A percentile compares a stretch with the other conserved stretches of the same genome.
Evolutionary conservation across 2,113 vertebrate genomes (phyloP).

Genomic region (Nycticryphes semicollaris): DNA sequence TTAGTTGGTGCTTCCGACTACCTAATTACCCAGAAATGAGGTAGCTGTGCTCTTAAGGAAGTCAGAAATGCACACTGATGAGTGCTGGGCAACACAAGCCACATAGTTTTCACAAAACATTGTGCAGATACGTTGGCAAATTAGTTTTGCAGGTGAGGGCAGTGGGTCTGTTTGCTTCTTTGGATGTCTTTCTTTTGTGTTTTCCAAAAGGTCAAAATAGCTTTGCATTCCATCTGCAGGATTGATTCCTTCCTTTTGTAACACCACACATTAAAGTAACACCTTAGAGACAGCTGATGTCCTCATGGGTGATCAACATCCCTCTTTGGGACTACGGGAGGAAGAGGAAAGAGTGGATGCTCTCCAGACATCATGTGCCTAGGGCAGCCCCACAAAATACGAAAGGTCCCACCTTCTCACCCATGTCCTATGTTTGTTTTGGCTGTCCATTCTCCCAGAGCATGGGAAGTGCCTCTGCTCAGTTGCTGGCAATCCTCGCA

Average conservation of each 20-base stretch:
- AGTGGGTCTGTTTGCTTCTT: background rate
- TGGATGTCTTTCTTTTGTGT: background rate
- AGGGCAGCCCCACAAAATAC: background rate
- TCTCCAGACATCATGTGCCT: background rate
- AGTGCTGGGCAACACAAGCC: background rate
- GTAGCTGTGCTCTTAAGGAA: background rate
- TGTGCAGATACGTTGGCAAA: background rate
- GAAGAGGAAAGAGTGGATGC: background rate
- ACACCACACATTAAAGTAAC: background rate
- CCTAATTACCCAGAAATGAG: conserved; percentile 32
- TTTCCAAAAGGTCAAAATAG: background rate
- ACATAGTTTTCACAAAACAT: background rate
- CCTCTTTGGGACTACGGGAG: background rate
- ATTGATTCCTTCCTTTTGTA: background rate
- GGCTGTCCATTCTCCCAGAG: background rate
- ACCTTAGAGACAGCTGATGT: background rate
- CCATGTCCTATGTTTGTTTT: fast-evolving
- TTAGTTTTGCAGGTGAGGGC: background rate
- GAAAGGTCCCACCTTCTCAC: background rate
- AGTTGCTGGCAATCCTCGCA: background rate
- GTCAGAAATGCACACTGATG: background rate
- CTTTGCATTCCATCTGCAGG: background rate
- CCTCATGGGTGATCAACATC: background rate
- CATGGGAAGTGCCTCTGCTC: fast-evolving
- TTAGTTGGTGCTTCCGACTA: background rate